Evolutionary conservation across 2,113 vertebrate species (phyloP).

Genomic region (Elaphurus davidianus): DNA sequence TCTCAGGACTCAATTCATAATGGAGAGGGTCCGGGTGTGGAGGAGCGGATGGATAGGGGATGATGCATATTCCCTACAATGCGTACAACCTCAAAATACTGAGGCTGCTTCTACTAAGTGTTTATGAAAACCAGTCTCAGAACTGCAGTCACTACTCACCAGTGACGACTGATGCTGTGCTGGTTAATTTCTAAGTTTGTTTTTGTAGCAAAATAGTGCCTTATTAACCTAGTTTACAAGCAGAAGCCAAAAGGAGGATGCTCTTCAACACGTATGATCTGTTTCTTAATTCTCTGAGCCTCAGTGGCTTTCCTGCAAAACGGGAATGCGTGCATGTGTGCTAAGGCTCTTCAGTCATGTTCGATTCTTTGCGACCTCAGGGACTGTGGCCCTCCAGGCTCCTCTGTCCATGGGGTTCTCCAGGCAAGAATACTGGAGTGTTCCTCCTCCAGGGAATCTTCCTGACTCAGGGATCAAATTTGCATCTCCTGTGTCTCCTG

Average conservation of each 20-base stretch:
- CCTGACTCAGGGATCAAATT: background rate
- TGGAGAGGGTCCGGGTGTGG: background rate
- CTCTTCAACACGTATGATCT: background rate
- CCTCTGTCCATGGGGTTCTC: background rate
- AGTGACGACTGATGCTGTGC: background rate
- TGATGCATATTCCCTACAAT: slow-evolving; percentile 24
- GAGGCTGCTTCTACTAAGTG: background rate
- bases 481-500: background rate
- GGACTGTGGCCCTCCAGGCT: background rate
- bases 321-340: background rate
- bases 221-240: background rate
- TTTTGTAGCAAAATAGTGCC: background rate
- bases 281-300: background rate
- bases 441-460: background rate
- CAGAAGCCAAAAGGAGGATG: background rate
- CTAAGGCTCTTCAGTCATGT: background rate
- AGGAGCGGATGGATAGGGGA: background rate
- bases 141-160: background rate
- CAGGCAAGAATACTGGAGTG: background rate
- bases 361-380: background rate
- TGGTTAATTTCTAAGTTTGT: background rate
- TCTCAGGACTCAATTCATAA: slow-evolving; percentile 27
- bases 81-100: background rate
- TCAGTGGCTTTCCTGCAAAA: background rate
- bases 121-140: background rate